Evolutionary conservation across 2,113 vertebrate genomes (phyloP), one percentile per base, ranked within the genome.

Genomic region (Pundamilia nyererei): DNA sequence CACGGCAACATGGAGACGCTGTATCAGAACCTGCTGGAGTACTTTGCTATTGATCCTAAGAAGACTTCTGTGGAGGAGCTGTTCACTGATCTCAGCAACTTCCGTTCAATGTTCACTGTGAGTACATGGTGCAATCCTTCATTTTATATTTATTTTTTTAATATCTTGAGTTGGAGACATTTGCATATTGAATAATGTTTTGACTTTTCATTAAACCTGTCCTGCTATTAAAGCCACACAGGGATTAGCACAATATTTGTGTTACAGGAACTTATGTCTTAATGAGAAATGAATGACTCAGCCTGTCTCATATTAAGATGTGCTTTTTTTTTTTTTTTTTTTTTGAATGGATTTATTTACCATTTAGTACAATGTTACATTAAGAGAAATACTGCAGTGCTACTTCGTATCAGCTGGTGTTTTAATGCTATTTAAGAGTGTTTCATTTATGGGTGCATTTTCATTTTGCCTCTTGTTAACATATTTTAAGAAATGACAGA

Each of bases 31-130:
- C 40, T 98, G 83, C 95, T 99, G 96, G 92, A 93, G 17, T 99
- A 97, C 95, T 99, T 97, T 79, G 97, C 97, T 12, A 81, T 99
- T 9, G 98, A 99, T 91, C 89, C 97, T 68, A 99, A 99, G 97
- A 99, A 99, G 94, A 97, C 98, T 17, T 98, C 98, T 0, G 96
- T 99, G 85, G 98, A 99, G 87, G 99, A 99, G 72, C 96, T 99
- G 83, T 97, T 99, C 90, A 98, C 96, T 0, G 99, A 99, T 89
- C 94, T 99, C 88, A 98, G 96, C 96, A 99, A 98, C 96, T 99
- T 99, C 96, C 97, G 97, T 82, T 94, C 96, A 29, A 97, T 98
- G 97, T 99, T 99, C 91, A 92, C 93, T 94, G 99, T 99, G 97
- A 87, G 83, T 94, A 88, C 24, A 5, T 42, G 21, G 6, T 3